These are phyloP conservation scores for Caradrina clavipalpis DNA, from an alignment of 2,888 invertebrate genomes.

Conservation along the genomic window DNA sequence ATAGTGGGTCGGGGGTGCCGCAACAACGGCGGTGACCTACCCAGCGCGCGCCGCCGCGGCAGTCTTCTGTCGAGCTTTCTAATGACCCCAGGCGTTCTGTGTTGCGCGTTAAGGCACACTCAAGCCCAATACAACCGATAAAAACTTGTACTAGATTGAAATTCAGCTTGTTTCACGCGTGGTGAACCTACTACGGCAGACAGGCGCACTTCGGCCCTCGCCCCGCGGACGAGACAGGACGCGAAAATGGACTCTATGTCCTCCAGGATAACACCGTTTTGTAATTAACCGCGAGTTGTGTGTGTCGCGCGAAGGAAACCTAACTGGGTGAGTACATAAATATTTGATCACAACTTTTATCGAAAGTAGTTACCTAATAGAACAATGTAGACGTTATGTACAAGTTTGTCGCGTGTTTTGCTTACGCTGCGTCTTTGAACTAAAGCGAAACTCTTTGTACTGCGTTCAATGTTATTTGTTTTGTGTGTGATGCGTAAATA, in stretches of 20 bases:
- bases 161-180: conserved; percentile 80
- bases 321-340: conserved; percentile 77
- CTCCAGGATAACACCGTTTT: conserved; percentile 81
- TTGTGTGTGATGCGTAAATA: conserved; percentile 26
- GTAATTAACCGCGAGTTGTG: conserved; percentile 79
- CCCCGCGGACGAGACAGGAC: conserved; percentile 63
- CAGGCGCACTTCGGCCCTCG: conserved; percentile 78
- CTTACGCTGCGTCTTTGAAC: conserved; percentile 24
- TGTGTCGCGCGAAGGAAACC: conserved; percentile 76
- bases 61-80: conserved; percentile 89
- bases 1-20: conserved; percentile 90
- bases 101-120: conserved; percentile 81
- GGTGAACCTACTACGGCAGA: conserved; percentile 74
- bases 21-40: conserved; percentile 89
- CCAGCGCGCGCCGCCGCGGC: conserved; percentile 89
- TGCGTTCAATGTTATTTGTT: conserved; percentile 34
- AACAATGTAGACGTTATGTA: conserved; percentile 31
- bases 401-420: conserved; percentile 26
- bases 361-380: conserved; percentile 48
- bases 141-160: conserved; percentile 80
- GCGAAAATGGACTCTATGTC: conserved; percentile 86
- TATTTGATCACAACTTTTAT: conserved; percentile 72
- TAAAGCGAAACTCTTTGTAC: conserved; percentile 22
- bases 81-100: conserved; percentile 90
- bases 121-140: conserved; percentile 75